phyloP scores from a whole-genome alignment of 2,113 vertebrate species.

The Gymnobelideus leadbeateri region DNA sequence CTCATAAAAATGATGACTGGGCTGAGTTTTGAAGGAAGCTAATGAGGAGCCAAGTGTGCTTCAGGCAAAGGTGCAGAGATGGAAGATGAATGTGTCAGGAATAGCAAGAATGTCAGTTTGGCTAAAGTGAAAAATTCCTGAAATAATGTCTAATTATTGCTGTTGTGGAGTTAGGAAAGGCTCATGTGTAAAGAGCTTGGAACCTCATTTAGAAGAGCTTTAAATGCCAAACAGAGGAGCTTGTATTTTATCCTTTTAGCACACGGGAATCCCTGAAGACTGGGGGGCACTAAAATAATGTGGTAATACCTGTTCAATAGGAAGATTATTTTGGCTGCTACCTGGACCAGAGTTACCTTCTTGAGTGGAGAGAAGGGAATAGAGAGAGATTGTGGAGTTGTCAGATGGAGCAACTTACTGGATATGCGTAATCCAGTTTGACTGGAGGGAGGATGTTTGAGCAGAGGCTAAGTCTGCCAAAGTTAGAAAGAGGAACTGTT shows the following conservation, averaged over 20 bases:
- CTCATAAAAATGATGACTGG: background rate
- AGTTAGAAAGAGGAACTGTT: background rate
- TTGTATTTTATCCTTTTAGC: background rate
- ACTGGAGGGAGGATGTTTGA: background rate
- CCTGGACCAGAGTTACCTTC: background rate
- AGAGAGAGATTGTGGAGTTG: background rate
- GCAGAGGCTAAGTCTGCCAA: background rate
- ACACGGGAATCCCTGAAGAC: background rate
- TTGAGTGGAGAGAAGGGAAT: background rate
- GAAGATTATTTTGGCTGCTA: background rate
- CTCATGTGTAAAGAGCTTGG: background rate
- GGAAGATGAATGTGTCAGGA: background rate
- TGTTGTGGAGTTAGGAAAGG: background rate
- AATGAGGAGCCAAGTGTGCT: background rate
- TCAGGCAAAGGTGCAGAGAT: background rate
- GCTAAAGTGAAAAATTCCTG: background rate
- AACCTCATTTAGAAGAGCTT: background rate
- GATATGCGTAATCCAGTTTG: background rate
- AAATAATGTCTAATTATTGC: background rate
- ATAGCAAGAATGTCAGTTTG: background rate
- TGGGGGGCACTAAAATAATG: background rate
- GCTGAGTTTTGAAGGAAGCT: background rate
- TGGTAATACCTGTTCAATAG: background rate
- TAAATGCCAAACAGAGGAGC: background rate
- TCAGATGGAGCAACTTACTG: background rate